Evolutionary conservation across 1,140 invertebrate genomes (phyloP).

Genomic region (Pollicipes pollicipes): DNA sequence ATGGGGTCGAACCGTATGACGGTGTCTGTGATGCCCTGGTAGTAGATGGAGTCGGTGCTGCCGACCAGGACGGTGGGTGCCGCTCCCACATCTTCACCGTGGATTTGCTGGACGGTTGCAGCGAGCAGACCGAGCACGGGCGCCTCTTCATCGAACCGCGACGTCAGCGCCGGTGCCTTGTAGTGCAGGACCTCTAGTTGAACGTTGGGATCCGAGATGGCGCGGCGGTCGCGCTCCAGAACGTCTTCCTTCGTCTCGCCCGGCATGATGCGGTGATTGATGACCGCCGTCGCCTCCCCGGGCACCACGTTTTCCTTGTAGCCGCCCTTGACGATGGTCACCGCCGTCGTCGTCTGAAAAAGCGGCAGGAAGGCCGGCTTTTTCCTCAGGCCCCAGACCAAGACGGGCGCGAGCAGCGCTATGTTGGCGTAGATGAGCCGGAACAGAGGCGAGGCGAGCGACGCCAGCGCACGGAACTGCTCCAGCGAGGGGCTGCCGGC

Average conservation of each 20-base stretch:
- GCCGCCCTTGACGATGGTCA: conserved; percentile 36
- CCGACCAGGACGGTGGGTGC: conserved; percentile 33
- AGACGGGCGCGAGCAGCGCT: conserved; percentile 34
- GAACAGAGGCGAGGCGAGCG: conserved; percentile 23
- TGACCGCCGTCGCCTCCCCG: conserved; percentile 29
- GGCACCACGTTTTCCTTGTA: conserved; percentile 38
- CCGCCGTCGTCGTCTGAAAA: conserved; percentile 35
- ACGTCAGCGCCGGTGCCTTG: conserved; percentile 29
- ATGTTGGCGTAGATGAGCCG: conserved; percentile 32
- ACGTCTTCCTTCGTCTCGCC: conserved; percentile 32
- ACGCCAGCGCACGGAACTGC: conserved; percentile 28
- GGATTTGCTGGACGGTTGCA: conserved; percentile 31
- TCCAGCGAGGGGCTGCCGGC: conserved; percentile 32
- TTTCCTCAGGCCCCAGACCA: conserved; percentile 26
- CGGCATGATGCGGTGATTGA: conserved; percentile 39
- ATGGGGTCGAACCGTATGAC: conserved; percentile 36
- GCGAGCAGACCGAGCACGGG: conserved; percentile 32
- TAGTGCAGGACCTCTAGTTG: conserved; percentile 24
- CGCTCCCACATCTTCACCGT: conserved; percentile 25
- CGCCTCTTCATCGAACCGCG: conserved; percentile 27
- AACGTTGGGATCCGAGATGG: conserved; percentile 32
- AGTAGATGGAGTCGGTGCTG: conserved; percentile 37
- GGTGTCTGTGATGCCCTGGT: conserved; percentile 29
- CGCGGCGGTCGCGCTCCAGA: conserved; percentile 29
- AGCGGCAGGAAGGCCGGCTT: conserved; percentile 30